Conservation (phyloP, 2,113 vertebrate species). For the Tetrax tetrax region DNA sequence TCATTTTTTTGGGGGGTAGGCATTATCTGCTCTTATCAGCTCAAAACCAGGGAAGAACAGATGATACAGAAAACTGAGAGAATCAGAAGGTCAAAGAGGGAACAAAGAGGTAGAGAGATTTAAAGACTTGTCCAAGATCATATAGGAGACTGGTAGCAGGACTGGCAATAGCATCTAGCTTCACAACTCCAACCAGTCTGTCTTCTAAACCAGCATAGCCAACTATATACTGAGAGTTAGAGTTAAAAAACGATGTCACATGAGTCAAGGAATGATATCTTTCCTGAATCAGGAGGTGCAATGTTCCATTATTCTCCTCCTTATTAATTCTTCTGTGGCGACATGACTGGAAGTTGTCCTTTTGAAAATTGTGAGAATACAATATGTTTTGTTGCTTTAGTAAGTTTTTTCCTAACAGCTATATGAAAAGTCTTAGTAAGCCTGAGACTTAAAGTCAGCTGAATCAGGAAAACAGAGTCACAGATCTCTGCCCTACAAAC, state of each 20-base stretch:
- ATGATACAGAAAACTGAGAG: neutral
- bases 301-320: neutral
- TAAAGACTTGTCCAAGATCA: neutral
- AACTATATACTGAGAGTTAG: neutral
- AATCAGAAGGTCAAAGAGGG: neutral
- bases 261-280: neutral
- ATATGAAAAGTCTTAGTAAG: neutral
- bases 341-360: neutral
- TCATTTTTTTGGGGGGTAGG: neutral
- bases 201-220: neutral
- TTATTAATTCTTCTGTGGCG: neutral
- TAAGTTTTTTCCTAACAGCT: neutral
- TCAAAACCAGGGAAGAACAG: neutral
- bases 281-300: neutral
- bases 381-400: neutral
- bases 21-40: neutral
- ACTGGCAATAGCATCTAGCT: neutral
- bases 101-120: neutral
- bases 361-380: neutral
- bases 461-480: neutral
- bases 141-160: neutral
- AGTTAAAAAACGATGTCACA: neutral
- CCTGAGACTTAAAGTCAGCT: neutral
- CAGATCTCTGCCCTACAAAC: neutral
- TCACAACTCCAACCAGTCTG: neutral